These are phyloP conservation scores for Borostomias antarcticus DNA, from an alignment of 2,797 vertebrate genomes.

Conservation along the genomic window DNA sequence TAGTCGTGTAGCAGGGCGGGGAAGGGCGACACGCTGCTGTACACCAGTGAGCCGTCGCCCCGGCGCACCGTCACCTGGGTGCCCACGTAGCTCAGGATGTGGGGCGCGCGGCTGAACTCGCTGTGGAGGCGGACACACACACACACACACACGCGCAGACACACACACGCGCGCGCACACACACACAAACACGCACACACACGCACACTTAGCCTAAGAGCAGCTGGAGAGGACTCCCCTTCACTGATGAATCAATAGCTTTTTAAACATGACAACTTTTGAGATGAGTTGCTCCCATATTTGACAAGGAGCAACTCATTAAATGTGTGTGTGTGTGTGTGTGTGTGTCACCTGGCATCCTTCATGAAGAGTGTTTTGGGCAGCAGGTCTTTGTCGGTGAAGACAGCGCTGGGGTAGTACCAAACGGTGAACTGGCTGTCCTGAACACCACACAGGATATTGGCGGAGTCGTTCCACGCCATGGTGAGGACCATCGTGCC, in stretches of 20 bases:
- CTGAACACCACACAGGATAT: conserved; percentile 93
- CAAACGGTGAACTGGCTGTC: conserved; percentile 88
- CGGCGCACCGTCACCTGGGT: conserved; percentile 86
- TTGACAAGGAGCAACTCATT: neutral
- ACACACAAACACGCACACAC: neutral
- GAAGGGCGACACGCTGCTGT: conserved; percentile 83
- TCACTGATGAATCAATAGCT: conserved; percentile 2
- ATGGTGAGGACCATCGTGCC: conserved; percentile 93
- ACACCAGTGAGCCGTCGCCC: conserved; percentile 88
- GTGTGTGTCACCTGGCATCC: conserved; percentile 80
- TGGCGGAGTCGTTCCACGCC: conserved; percentile 91
- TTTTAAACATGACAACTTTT: conserved; percentile 5
- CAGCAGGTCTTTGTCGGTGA: conserved; percentile 92
- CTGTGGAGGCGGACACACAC: conserved; percentile 61
- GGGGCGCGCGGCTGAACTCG: conserved; percentile 86
- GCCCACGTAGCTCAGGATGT: conserved; percentile 87
- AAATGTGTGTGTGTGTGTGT: neutral
- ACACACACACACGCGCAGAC: neutral
- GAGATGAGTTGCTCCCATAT: conserved; percentile 2
- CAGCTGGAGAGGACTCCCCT: neutral
- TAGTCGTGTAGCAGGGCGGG: conserved; percentile 87
- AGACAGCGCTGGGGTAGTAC: conserved; percentile 89
- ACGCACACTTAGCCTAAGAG: conserved; percentile 3
- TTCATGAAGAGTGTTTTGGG: conserved; percentile 86
- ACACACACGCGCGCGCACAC: neutral